Percentiles rank a stretch among this genome's conserved stretches.
phyloP scores from a whole-genome alignment of 2,888 invertebrate species.

The Plebejus melissa region DNA sequence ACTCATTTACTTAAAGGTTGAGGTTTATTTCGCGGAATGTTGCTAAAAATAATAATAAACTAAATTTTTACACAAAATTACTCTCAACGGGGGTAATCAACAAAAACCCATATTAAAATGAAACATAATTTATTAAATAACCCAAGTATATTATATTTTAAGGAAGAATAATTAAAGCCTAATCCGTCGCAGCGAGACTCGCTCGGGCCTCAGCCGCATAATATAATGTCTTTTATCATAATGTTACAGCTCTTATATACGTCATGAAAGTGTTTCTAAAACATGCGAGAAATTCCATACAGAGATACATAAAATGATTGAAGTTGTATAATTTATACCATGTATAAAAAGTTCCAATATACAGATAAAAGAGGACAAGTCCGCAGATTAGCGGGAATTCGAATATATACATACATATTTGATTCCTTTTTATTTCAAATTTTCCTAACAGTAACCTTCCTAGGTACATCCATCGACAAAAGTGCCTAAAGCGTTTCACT shows the following conservation, averaged over 20 bases:
- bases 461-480: not conserved
- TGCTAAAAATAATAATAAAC: too few species aligned
- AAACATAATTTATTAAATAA: constrained; percentile 27
- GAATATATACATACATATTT: constrained; percentile 23
- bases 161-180: constrained; percentile 27
- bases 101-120: not conserved
- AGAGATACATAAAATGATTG: constrained; percentile 10
- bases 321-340: constrained; percentile 18
- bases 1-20: too few species aligned
- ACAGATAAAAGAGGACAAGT: constrained; percentile 24
- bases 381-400: not conserved
- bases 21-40: too few species aligned
- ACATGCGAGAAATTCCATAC: constrained; percentile 8
- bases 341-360: constrained; percentile 28
- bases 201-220: constrained; percentile 8
- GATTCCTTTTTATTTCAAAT: not conserved
- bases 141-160: constrained; percentile 23
- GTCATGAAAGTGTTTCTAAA: constrained; percentile 8
- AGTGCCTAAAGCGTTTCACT: constrained; percentile 21
- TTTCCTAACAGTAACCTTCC: constrained; percentile 2
- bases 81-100: not conserved
- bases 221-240: constrained; percentile 26
- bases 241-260: constrained; percentile 18
- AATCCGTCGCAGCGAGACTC: constrained; percentile 3
- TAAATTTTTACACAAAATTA: too few species aligned